These are phyloP conservation scores for Drosophila antonietae DNA, from an alignment of 2,888 invertebrate genomes.

Conservation along the genomic window DNA sequence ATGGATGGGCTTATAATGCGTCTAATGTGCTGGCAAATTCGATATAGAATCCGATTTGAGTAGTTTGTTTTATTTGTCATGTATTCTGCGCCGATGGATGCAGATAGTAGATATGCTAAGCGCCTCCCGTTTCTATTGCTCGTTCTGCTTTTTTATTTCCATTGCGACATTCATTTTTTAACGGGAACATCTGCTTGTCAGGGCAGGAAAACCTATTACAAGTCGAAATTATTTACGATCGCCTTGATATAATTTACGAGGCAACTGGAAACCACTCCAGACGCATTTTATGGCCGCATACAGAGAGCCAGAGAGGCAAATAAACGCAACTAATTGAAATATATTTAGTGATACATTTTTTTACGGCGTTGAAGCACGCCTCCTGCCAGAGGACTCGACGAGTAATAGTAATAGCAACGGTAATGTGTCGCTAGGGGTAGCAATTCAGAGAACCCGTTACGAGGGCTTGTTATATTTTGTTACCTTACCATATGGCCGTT, in stretches of 20 bases:
- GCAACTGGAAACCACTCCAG: constrained; percentile 60
- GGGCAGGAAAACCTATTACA: constrained; percentile 54
- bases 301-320: constrained; percentile 29
- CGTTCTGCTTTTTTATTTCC: not conserved
- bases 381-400: constrained; percentile 9
- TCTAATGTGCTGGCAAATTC: constrained; percentile 66
- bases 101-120: constrained; percentile 1
- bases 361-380: constrained; percentile 62
- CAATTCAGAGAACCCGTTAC: constrained; percentile 29
- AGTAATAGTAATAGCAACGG: constrained; percentile 34
- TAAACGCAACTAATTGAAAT: constrained; percentile 70
- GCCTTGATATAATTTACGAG: constrained; percentile 70
- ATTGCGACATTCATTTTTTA: constrained; percentile 37
- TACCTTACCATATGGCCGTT: constrained; percentile 76
- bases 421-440: constrained; percentile 49
- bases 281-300: constrained; percentile 64
- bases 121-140: not conserved
- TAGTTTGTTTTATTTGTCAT: constrained; percentile 20
- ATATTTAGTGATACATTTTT: constrained; percentile 54
- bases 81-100: not conserved
- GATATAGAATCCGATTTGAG: constrained; percentile 56
- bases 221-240: constrained; percentile 77
- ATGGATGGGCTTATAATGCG: constrained; percentile 37
- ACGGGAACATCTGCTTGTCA: constrained; percentile 57
- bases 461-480: constrained; percentile 77